These are phyloP conservation scores for Catocala fraxini DNA, from an alignment of 2,888 invertebrate genomes.

Conservation along the genomic window DNA sequence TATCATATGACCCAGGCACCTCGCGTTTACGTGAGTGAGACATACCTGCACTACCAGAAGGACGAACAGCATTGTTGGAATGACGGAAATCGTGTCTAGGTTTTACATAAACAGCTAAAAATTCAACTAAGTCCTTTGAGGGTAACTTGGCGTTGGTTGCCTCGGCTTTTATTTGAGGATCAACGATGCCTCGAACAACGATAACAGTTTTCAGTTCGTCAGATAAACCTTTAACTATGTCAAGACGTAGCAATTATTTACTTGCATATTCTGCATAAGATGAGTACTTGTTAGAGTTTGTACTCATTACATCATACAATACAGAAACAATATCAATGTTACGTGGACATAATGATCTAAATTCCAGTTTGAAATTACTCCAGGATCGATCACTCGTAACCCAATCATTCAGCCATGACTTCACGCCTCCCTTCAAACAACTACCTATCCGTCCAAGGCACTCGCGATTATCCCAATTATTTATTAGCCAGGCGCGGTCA, in stretches of 20 bases:
- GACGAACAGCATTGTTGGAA: not conserved
- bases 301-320: too few relatives aligned
- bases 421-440: constrained; percentile 4
- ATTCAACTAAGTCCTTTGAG: not conserved
- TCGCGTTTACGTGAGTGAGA: not conserved
- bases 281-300: too few relatives aligned
- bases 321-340: too few relatives aligned
- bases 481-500: not conserved
- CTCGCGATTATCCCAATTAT: constrained; percentile 6
- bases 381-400: not conserved
- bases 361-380: too few relatives aligned
- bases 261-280: constrained; percentile 7
- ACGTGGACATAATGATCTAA: too few relatives aligned
- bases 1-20: not conserved
- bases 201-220: not conserved
- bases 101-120: not conserved
- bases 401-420: constrained; percentile 10
- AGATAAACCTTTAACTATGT: constrained; percentile 1
- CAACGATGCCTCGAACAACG: not conserved
- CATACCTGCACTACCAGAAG: not conserved
- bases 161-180: not conserved
- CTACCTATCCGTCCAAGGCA: constrained; percentile 8
- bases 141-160: not conserved
- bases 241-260: constrained; percentile 4
- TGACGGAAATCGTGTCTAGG: not conserved